These are phyloP conservation scores for Xenopus laevis DNA, from an alignment of 2,113 vertebrate genomes.

Conservation along the genomic window DNA sequence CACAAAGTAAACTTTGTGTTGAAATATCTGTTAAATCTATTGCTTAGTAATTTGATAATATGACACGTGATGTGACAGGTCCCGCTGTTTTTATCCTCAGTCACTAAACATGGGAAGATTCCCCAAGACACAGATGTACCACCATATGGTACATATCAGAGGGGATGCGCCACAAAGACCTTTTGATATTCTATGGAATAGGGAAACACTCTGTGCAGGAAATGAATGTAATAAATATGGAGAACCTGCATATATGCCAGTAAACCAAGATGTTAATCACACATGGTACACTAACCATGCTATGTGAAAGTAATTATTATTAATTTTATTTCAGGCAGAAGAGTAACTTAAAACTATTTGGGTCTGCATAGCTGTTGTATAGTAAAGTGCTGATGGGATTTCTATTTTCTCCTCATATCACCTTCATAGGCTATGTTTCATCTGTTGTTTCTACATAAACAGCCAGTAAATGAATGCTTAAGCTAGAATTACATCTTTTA, in stretches of 20 bases:
- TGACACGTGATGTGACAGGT: too few species aligned
- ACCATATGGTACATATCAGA: background rate
- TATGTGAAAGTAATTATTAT: conserved; percentile 36
- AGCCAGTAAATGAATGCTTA: conserved; percentile 6
- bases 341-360: conserved; percentile 32
- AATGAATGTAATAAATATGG: conserved; percentile 21
- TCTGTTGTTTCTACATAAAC: conserved; percentile 1
- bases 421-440: conserved; percentile 21
- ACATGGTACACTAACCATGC: conserved; percentile 25
- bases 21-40: too few species aligned
- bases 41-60: too few species aligned
- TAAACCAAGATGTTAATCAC: conserved; percentile 33
- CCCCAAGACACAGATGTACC: background rate
- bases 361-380: conserved; percentile 34
- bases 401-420: conserved; percentile 35
- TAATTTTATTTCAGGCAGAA: conserved; percentile 19
- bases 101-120: too few species aligned
- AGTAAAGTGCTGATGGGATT: conserved; percentile 41
- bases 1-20: too few species aligned
- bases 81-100: too few species aligned
- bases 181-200: background rate
- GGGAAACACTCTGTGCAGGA: conserved; percentile 19
- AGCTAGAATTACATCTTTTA: background rate
- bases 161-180: background rate
- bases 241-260: conserved; percentile 9